phyloP scores from a whole-genome alignment of 2,888 invertebrate genomes.

The Abrostola tripartita region DNA sequence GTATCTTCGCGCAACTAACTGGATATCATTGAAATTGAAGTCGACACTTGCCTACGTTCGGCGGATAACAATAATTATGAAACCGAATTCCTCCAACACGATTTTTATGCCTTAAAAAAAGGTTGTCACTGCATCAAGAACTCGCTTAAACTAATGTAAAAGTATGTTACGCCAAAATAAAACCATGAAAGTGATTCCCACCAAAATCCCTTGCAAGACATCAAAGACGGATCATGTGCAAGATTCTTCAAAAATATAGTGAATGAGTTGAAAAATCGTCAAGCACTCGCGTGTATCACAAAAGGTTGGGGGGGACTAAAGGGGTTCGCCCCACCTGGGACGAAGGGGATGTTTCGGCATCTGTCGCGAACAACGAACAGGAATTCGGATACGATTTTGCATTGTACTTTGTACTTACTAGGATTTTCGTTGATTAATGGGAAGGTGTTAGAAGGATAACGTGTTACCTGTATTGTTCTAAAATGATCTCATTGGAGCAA shows the following conservation, averaged over 20 bases:
- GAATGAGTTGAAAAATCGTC: conserved; percentile 63
- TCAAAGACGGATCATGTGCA: conserved; percentile 58
- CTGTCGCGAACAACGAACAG: conserved; percentile 39
- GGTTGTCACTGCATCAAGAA: too few species aligned
- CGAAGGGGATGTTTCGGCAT: conserved; percentile 47
- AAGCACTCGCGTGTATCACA: conserved; percentile 62
- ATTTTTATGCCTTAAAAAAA: too few species aligned
- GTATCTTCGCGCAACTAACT: too few species aligned
- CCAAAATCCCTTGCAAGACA: conserved; percentile 45
- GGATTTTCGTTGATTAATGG: conserved; percentile 34
- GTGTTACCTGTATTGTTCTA: too few species aligned
- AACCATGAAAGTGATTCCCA: not conserved
- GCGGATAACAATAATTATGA: too few species aligned
- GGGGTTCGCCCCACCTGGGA: conserved; percentile 43
- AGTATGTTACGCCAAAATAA: too few species aligned
- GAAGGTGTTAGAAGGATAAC: too few species aligned
- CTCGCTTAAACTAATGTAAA: too few species aligned
- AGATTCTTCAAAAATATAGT: conserved; percentile 57
- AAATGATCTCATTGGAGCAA: too few species aligned
- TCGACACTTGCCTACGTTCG: too few species aligned
- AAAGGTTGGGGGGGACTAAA: conserved; percentile 58
- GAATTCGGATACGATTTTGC: conserved; percentile 45
- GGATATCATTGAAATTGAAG: too few species aligned
- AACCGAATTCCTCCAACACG: too few species aligned
- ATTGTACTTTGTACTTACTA: conserved; percentile 13